Base-by-base conservation (phyloP, 2,113 vertebrate genomes). In the Sinocyclocheilus anshuiensis region DNA sequence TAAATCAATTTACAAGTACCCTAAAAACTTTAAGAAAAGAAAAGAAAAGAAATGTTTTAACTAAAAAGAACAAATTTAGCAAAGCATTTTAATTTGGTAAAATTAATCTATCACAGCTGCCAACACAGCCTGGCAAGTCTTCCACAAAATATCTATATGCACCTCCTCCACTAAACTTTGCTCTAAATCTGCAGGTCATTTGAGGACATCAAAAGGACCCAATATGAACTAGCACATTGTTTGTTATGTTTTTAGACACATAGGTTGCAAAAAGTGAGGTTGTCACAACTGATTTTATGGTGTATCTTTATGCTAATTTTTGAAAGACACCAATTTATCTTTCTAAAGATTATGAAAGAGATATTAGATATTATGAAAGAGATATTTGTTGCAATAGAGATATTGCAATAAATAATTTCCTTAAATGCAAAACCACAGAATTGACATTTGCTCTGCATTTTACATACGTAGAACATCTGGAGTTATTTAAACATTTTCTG, bases 181-280 rank as follows among this genome's bases (percentile, higher is more conserved):
- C 36, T 45, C 39, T 81, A 67, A 45, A 81, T 29, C 9, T 67
- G 15, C 65, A 81, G 39, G 61, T 81, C 39, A 81, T 81, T 65
- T 67, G 12, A 80, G 33, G 22, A 80, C 36, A 80, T 42, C 3
- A 63, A 63, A 65, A 65, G 39, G 53, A 36, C 33, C 22, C 1
- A 63, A 63, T n/a, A 45, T 45, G 6, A 45, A 45, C 22, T 26
- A 48, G 39, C 45, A 18, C 57, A 26, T 26, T 4, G 57, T 9
- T 65, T 4, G 78, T 9, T 15, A 45, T 65, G 39, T 63, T 63
- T 79, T 63, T 45, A n/a, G 1, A 39, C 22, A 63, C 0, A 59
- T 45, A 48, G 4, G 11, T 50, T 26, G 26, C 18, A 74, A 74
- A 42, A 42, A 75, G 1, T 75, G 20, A 77, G 22, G 22, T n/a